Evolutionary conservation across 2,113 vertebrate species (phyloP), one percentile per base, ranked within the genome.

Genomic region (Chloroceryle aenea): DNA sequence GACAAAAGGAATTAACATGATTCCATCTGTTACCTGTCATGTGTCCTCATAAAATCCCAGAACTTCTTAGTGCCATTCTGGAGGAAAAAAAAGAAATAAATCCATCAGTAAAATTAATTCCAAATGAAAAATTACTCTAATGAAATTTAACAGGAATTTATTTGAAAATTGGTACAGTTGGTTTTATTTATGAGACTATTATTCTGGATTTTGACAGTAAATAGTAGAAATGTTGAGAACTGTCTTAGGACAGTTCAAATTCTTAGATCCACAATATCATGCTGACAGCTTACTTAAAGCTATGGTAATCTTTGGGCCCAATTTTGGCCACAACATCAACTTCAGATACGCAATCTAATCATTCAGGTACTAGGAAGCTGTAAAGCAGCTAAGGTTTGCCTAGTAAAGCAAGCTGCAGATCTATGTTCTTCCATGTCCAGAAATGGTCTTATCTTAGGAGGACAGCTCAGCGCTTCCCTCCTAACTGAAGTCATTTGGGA

Each of bases 41-140:
- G 99, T 26, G 98, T 98, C 96, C 98, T 98, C 99, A 99, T 99
- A 97, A 98, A 99, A 97, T 99, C 99, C 99, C 99, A 99, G 82
- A 95, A 97, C 97, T 99, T 99, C 98, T 98, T 98, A 68, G 98
- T 97, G 84, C 99, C 99, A 95, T 99, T 99, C 99, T 99, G 96
- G n/a, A 48, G 55, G 14, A 1, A 0, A 2, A 9, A 64, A 69
- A 86, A 80, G 1, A 26, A 22, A 61, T 1, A 79, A 66, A 68
- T 16, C 27, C 15, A 85, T 92, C 58, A 93, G 36, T 85, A 64
- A 62, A 85, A 79, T 87, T 22, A 88, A 64, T 53, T 81, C 21
- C 20, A 80, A 84, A 8, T 78, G 17, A 76, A 91, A 93, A 71
- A 12, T 16, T 10, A 56, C 22, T 66, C 5, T 7, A 84, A 58